Evolutionary conservation across 2,113 vertebrate genomes (phyloP).

Genomic region (Gambusia affinis): DNA sequence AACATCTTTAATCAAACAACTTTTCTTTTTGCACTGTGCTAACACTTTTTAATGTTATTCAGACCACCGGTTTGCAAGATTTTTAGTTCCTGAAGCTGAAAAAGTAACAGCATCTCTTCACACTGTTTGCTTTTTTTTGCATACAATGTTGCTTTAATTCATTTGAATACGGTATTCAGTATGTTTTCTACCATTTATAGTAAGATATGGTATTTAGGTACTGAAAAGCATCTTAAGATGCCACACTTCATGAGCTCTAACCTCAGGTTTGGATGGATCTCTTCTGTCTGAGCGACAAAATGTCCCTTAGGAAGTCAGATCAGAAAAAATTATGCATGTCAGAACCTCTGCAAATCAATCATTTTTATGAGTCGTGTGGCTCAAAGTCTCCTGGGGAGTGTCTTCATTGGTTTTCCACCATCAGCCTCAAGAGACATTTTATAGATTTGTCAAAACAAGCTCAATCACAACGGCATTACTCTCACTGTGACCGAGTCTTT

Average conservation of each 20-base stretch:
- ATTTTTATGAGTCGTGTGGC: neutral
- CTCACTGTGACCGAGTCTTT: neutral
- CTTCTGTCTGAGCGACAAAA: neutral
- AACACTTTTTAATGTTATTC: too few relatives aligned
- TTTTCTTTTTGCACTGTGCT: too few relatives aligned
- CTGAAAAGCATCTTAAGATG: too few relatives aligned
- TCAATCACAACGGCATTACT: neutral
- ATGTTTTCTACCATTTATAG: too few relatives aligned
- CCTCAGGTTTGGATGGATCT: too few relatives aligned
- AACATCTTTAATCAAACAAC: neutral
- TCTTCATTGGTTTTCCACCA: neutral
- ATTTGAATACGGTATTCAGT: too few relatives aligned
- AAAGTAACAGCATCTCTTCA: too few relatives aligned
- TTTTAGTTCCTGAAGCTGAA: neutral
- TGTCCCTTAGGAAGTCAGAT: neutral
- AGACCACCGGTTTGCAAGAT: neutral
- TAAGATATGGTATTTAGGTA: too few relatives aligned
- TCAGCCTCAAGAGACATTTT: neutral
- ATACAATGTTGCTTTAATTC: too few relatives aligned
- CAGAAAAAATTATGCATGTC: neutral
- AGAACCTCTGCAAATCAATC: neutral
- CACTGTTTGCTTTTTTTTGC: too few relatives aligned
- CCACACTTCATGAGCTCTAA: too few relatives aligned
- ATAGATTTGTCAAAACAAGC: neutral
- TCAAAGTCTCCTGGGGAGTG: neutral